Conservation (phyloP, 2,113 vertebrate species). For the Nycticorax nycticorax region DNA sequence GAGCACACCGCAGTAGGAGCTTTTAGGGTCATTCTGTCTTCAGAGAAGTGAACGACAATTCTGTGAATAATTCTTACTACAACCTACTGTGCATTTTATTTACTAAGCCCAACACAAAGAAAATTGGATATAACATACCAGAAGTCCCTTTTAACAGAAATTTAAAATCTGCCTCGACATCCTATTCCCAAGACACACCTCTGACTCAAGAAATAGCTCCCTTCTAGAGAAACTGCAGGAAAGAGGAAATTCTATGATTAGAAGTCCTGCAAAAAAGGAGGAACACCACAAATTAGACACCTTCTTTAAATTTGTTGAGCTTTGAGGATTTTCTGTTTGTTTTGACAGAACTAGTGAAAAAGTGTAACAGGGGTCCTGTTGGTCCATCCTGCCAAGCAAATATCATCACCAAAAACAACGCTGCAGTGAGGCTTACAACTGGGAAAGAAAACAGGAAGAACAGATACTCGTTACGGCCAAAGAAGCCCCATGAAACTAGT, state of each 20-base stretch:
- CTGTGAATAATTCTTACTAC: not conserved
- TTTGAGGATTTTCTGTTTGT: rapidly evolving
- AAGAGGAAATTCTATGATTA: not conserved
- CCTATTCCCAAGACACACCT: not conserved
- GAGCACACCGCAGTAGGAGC: rapidly evolving
- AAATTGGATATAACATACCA: not conserved
- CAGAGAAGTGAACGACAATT: not conserved
- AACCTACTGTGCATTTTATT: not conserved
- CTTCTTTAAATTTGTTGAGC: rapidly evolving
- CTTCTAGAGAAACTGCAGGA: not conserved
- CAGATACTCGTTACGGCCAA: not conserved
- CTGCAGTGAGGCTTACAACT: not conserved
- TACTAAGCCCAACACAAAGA: not conserved
- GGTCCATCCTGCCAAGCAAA: not conserved
- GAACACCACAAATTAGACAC: not conserved
- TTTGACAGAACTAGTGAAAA: not conserved
- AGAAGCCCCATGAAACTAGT: not conserved
- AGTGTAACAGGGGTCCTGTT: not conserved
- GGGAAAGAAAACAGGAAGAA: not conserved
- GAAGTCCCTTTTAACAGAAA: not conserved
- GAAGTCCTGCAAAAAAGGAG: not conserved
- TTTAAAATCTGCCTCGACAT: not conserved
- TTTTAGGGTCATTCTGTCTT: not conserved
- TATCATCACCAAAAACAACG: not conserved
- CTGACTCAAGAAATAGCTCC: not conserved